phyloP scores from a whole-genome alignment of 2,888 invertebrate species.

The Sinopyrophorus schimmeli region DNA sequence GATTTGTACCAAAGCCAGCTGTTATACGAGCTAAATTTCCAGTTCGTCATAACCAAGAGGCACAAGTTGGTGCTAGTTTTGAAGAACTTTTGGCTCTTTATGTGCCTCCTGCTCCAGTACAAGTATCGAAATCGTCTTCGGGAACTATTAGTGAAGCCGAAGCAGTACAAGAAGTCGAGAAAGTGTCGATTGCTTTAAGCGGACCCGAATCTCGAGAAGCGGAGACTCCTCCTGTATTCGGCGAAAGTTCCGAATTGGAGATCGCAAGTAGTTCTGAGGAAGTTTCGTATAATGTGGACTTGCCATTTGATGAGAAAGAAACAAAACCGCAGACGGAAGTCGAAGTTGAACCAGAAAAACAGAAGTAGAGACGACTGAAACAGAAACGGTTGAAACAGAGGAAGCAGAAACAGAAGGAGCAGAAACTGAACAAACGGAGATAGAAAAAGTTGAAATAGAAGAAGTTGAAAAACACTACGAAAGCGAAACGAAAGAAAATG shows the following conservation, averaged over 20 bases:
- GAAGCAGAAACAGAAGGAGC: too few species aligned
- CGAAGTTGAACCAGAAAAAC: slow-evolving; percentile 41
- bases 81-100: slow-evolving; percentile 36
- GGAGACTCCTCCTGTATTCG: neutral
- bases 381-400: slow-evolving; percentile 16
- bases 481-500: too few species aligned
- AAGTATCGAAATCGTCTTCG: neutral
- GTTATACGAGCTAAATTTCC: slow-evolving; percentile 45
- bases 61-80: slow-evolving; percentile 45
- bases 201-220: neutral
- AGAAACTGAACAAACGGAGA: slow-evolving; percentile 1
- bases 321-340: neutral
- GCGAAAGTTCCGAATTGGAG: neutral
- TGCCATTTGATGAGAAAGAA: too few species aligned
- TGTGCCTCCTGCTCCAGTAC: slow-evolving; percentile 1
- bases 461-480: too few species aligned
- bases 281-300: neutral
- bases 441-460: neutral
- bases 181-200: neutral
- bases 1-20: slow-evolving; percentile 63
- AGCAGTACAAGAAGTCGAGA: too few species aligned
- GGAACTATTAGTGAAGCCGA: too few species aligned
- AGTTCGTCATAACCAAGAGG: slow-evolving; percentile 40
- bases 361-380: slow-evolving; percentile 45
- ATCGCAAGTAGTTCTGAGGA: neutral